Percentiles rank a stretch among this genome's conserved stretches.
phyloP scores from a whole-genome alignment of 2,797 vertebrate species.

The Acomys russatus region DNA sequence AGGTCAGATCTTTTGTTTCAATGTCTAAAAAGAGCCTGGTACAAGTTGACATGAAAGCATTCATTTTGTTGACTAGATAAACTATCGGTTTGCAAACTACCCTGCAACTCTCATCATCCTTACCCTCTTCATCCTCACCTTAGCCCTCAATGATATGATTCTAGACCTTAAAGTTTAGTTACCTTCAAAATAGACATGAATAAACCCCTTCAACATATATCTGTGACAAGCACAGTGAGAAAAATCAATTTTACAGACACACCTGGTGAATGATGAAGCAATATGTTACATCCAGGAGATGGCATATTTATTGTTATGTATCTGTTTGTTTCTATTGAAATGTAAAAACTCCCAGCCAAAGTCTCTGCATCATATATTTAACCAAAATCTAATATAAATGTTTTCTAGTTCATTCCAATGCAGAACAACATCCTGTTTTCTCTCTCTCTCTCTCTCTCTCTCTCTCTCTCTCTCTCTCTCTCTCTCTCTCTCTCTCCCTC shows the following conservation, averaged over 20 bases:
- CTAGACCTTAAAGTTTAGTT: constrained; percentile 24
- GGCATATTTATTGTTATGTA: background rate
- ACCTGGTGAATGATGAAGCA: constrained; percentile 46
- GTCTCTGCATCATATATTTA: constrained; percentile 38
- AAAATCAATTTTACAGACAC: constrained; percentile 35
- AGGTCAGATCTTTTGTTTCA: constrained; percentile 10
- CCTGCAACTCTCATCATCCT: background rate
- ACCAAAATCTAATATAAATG: constrained; percentile 44
- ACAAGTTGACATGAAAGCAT: background rate
- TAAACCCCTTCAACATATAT: background rate
- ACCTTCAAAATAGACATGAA: constrained; percentile 8
- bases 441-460: accelerated
- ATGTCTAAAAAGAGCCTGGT: background rate
- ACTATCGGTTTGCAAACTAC: background rate
- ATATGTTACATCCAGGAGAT: background rate
- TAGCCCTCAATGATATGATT: constrained; percentile 1
- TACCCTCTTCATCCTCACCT: background rate
- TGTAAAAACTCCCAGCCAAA: background rate
- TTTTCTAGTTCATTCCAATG: constrained; percentile 24
- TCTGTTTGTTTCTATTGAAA: constrained; percentile 9
- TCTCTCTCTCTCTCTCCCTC: accelerated
- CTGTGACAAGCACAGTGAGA: constrained; percentile 8
- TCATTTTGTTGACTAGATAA: background rate
- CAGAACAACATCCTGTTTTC: background rate
- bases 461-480: background rate